Evolutionary conservation across 2,797 vertebrate genomes (phyloP), one percentile per base, ranked within the genome.

Genomic region (Petrocephalus schoutedeni): DNA sequence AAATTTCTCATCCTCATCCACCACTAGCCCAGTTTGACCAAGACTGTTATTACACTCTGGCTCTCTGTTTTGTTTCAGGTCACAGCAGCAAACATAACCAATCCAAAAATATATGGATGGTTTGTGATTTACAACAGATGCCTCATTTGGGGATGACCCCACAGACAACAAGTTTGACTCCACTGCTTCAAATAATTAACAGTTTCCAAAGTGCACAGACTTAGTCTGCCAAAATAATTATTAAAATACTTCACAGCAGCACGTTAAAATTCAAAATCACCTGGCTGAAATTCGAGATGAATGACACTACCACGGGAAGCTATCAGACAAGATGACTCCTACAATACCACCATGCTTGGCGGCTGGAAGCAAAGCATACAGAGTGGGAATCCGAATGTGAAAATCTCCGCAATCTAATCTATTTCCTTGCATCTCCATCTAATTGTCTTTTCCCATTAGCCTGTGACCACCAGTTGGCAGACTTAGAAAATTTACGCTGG

Each of bases 401-500:
- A 91, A 90, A 67, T 83, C 90, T 67, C 88, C 28, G 86, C 90
- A 83, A 87, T 95, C 93, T 92, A 94, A 94, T 92, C 84, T 90
- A 91, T 93, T 89, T 90, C 92, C 92, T 90, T 88, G 61, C 88
- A 89, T 92, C 93, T 92, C 90, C 85, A 91, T 93, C 92, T 92
- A 93, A 89, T 93, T 95, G 95, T 95, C 95, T 95, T 92, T 92
- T 93, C 93, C 92, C 93, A 94, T 96, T 95, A 95, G 93, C 92
- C 93, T 91, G 90, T 91, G 89, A 92, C 92, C 91, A 57, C 90
- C 87, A 89, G 90, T 93, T 92, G 92, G 92, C 93, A 94, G 93
- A 93, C 91, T 91, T 91, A 87, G 89, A 89, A 92, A 91, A 93
- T 93, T 94, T 93, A 92, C 91, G 91, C 93, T 94, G 94, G 94